A percentile compares a stretch with the other conserved stretches of the same genome.
phyloP scores from a whole-genome alignment of 2,797 vertebrate species.

The Thamnophis elegans region DNA sequence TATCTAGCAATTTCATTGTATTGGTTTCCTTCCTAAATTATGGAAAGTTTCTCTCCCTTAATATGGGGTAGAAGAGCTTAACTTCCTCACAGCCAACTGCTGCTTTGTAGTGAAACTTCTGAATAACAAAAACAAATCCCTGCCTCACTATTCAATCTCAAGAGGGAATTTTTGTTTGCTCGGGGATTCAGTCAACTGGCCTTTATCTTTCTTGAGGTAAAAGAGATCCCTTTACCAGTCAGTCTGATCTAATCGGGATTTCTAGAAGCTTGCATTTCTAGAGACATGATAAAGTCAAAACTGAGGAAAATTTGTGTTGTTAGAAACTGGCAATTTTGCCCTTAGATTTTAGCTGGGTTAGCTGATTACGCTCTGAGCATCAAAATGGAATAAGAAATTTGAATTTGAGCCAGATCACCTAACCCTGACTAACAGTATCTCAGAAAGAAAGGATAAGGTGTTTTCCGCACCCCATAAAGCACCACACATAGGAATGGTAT shows the following conservation, averaged over 20 bases:
- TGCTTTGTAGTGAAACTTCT: not conserved
- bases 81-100: not conserved
- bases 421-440: not conserved
- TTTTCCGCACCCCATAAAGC: not conserved
- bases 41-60: not conserved
- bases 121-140: not conserved
- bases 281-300: not conserved
- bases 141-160: not conserved
- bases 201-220: not conserved
- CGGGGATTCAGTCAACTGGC: not conserved
- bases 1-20: not conserved
- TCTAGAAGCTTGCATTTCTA: not conserved
- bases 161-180: not conserved
- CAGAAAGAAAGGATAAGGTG: not conserved
- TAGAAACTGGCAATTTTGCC: not conserved
- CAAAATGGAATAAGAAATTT: not conserved
- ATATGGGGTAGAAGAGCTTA: not conserved
- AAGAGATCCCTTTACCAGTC: not conserved
- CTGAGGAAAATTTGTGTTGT: not conserved
- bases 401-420: not conserved
- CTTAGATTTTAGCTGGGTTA: not conserved
- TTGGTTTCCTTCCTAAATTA: not conserved
- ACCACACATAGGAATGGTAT: not conserved
- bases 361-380: not conserved
- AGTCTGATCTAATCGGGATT: not conserved